phyloP scores from a whole-genome alignment of 1,140 invertebrate genomes.

The Heliothis subflexa region DNA sequence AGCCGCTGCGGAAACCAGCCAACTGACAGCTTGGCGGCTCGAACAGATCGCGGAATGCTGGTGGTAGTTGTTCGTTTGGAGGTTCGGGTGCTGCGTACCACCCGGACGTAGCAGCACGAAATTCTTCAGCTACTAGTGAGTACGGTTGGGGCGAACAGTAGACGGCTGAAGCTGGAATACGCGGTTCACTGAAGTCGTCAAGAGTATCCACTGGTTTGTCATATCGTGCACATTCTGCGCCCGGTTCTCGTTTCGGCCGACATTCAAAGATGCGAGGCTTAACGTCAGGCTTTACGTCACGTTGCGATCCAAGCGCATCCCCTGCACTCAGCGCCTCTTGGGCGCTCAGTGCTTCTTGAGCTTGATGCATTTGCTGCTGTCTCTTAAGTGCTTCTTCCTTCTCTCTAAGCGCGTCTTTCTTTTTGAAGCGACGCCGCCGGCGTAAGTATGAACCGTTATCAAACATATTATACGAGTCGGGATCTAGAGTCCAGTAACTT shows the following conservation, averaged over 20 bases:
- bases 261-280: slow-evolving; percentile 87
- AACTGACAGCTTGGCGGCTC: slow-evolving; percentile 87
- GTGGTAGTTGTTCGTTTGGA: slow-evolving; percentile 81
- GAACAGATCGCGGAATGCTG: slow-evolving; percentile 78
- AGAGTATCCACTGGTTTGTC: slow-evolving; percentile 83
- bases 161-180: slow-evolving; percentile 83
- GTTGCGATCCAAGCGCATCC: slow-evolving; percentile 77
- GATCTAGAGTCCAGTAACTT: slow-evolving; percentile 98
- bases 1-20: slow-evolving; percentile 87
- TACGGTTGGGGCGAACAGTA: slow-evolving; percentile 87
- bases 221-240: slow-evolving; percentile 86
- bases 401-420: slow-evolving; percentile 96
- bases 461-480: slow-evolving; percentile 99
- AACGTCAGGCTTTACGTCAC: slow-evolving; percentile 85
- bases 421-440: slow-evolving; percentile 97
- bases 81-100: slow-evolving; percentile 88
- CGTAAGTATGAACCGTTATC: slow-evolving; percentile 98
- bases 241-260: slow-evolving; percentile 89
- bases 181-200: slow-evolving; percentile 81
- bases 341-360: slow-evolving; percentile 81
- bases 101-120: slow-evolving; percentile 86
- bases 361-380: slow-evolving; percentile 88
- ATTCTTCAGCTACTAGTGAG: slow-evolving; percentile 81
- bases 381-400: slow-evolving; percentile 95
- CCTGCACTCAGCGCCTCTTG: slow-evolving; percentile 85